Base-by-base conservation (phyloP, 2,888 invertebrate genomes). In the Drosophila borborema region DNA sequence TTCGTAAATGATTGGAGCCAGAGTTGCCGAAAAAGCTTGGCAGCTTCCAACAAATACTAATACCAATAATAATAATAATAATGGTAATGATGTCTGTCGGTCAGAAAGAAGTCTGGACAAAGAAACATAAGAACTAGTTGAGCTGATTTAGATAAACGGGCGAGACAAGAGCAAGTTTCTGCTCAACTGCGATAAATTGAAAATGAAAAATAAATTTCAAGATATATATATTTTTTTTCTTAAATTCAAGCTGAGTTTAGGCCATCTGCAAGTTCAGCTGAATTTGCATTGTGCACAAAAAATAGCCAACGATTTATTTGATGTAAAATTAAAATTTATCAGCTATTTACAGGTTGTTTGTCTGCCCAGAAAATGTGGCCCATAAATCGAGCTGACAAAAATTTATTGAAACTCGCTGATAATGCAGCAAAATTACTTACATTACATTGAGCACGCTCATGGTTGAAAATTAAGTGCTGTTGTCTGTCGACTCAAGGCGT, bases 341-440 rank as follows among this genome's bases (percentile, higher is more conserved):
- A 62, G 60, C 55, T 60, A 77, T 80, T 71, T 61, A 72, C 64
- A 71, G 69, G 70, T 72, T 88, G 68, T 75, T 71, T 72, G 63
- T 64, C 46, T 61, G 53, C 65, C 69, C 74, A 82, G 74, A 83
- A 87, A 87, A 82, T 63, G 48, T 62, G 70, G 64, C 56, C 64
- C 72, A 88, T 84, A 88, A 84, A 88, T 88, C 74, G 70, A 54
- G 62, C 51, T 62, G 71, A 69, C 64, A 69, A 81, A 76, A 82
- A 81, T 79, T 78, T 79, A 88, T 88, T 86, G 81, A 74, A 68
- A 76, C 66, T 48, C 78, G 28, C 61, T 79, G 80, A 84, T 74
- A 84, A 84, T 64, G 53, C 60, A 68, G 66, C 71, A 69, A 73
- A 48, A 55, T 6, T 41, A 48, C 59, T 43, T 10, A 14, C 16